These are phyloP conservation scores for Cataglyphis cursor DNA, from an alignment of 2,888 invertebrate species.

Conservation along the genomic window DNA sequence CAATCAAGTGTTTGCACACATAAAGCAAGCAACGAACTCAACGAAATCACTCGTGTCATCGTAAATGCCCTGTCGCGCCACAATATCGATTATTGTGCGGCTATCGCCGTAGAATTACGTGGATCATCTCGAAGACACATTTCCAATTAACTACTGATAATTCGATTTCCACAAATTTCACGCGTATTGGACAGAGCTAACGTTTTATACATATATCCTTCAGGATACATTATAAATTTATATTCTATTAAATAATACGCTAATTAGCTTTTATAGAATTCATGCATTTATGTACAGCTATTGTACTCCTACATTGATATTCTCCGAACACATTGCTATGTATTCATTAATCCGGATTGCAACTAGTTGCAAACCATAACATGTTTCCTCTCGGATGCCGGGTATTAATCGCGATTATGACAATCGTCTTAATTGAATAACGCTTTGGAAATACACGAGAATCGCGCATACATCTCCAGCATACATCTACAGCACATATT, in stretches of 20 bases:
- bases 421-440: not conserved
- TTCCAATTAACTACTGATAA: constrained; percentile 6
- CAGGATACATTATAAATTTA: not conserved
- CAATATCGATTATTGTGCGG: constrained; percentile 2
- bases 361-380: not conserved
- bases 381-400: not conserved
- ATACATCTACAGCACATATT: not conserved
- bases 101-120: not conserved
- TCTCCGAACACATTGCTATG: not conserved
- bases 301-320: not conserved
- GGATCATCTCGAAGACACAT: not conserved
- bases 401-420: constrained; percentile 8
- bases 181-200: not conserved
- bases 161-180: constrained; percentile 6
- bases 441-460: not conserved
- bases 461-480: not conserved
- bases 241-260: not conserved
- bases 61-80: not conserved
- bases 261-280: not conserved
- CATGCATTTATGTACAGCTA: not conserved
- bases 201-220: not conserved
- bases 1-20: constrained; percentile 30
- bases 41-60: not conserved
- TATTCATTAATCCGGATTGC: not conserved
- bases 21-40: constrained; percentile 3